These are phyloP conservation scores for Serilophus lunatus DNA, from an alignment of 2,113 vertebrate species.

Conservation along the genomic window DNA sequence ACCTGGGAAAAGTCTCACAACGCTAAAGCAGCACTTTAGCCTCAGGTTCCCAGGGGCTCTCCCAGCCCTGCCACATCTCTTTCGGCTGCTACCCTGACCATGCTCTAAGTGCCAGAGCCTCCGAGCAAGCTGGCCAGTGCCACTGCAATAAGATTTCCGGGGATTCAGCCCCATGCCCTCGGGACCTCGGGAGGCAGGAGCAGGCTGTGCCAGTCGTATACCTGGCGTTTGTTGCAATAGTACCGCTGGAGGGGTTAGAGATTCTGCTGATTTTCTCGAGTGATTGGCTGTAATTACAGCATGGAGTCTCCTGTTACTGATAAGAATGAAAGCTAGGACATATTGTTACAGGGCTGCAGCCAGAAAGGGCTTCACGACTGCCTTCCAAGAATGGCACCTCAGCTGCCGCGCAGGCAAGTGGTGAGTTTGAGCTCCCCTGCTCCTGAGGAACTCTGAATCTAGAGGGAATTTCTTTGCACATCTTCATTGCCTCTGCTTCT, in stretches of 20 bases:
- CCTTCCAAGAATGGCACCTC: accelerated
- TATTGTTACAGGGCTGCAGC: background rate
- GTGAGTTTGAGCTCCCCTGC: background rate
- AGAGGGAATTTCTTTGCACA: background rate
- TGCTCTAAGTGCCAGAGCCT: background rate
- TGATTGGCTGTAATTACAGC: background rate
- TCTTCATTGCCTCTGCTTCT: background rate
- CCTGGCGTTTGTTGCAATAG: background rate
- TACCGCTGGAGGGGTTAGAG: background rate
- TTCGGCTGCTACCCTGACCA: background rate
- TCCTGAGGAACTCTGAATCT: background rate
- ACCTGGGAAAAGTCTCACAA: background rate
- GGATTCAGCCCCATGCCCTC: background rate
- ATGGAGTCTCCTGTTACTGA: background rate
- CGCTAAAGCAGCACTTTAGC: background rate
- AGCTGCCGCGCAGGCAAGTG: accelerated
- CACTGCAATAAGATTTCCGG: accelerated
- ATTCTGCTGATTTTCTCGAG: background rate
- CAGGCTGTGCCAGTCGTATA: accelerated
- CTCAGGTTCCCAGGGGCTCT: background rate
- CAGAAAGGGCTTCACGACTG: accelerated
- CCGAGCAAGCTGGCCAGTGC: background rate
- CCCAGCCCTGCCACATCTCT: background rate
- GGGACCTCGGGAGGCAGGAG: background rate
- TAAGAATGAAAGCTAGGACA: background rate